These are phyloP conservation scores for Pongo pygmaeus DNA, from an alignment of 2,113 vertebrate species.

Conservation along the genomic window DNA sequence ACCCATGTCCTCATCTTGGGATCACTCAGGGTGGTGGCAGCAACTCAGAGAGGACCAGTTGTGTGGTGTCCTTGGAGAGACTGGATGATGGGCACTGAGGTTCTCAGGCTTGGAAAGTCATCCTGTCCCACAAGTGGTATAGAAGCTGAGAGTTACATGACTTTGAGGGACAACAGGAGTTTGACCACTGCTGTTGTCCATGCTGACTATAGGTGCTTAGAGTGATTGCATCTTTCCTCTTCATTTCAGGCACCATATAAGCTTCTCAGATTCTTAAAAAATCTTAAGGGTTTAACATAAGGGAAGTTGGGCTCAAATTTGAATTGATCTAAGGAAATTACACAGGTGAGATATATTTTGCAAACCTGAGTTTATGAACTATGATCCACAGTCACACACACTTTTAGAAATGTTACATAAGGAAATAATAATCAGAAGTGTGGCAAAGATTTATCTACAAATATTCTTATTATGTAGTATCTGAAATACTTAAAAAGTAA, in stretches of 20 bases:
- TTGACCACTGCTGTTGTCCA: background rate
- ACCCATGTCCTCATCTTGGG: background rate
- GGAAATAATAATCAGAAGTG: background rate
- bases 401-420: background rate
- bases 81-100: background rate
- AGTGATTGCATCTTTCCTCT: background rate
- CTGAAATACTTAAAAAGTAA: constrained; percentile 1
- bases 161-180: background rate
- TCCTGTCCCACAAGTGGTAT: too few species aligned
- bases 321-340: background rate
- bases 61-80: background rate
- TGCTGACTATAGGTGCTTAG: background rate
- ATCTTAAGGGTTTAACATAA: background rate
- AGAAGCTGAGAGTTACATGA: background rate
- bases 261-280: background rate
- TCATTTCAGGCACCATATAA: background rate
- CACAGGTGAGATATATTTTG: background rate
- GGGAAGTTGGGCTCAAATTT: background rate
- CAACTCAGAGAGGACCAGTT: background rate
- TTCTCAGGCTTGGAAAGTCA: background rate
- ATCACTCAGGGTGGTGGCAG: too few species aligned
- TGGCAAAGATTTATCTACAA: background rate
- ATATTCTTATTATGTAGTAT: background rate
- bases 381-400: background rate
- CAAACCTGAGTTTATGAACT: background rate